A percentile compares a stretch with the other conserved stretches of the same genome.
phyloP scores from a whole-genome alignment of 2,888 invertebrate genomes.

The Tholera decimalis region DNA sequence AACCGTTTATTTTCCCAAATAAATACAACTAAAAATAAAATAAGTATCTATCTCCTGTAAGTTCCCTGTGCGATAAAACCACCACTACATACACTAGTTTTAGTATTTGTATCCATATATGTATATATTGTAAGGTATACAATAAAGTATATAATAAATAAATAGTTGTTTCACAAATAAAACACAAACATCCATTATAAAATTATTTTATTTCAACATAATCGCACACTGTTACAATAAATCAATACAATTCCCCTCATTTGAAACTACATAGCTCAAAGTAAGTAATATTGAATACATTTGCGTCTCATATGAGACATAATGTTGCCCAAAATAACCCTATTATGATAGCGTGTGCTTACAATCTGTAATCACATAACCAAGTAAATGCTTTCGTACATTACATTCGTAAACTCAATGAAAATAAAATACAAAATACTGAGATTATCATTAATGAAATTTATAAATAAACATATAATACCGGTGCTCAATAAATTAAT shows the following conservation, averaged over 20 bases:
- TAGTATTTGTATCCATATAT: too few relatives aligned
- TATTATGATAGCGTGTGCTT: slow-evolving; percentile 43
- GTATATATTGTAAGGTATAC: too few relatives aligned
- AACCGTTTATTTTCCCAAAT: too few relatives aligned
- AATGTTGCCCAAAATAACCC: slow-evolving; percentile 11
- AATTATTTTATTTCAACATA: slow-evolving; percentile 73
- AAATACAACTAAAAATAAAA: too few relatives aligned
- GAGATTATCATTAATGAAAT: slow-evolving; percentile 58
- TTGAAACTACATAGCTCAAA: slow-evolving; percentile 41
- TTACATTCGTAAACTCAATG: slow-evolving; percentile 46
- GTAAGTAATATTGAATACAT: slow-evolving; percentile 26
- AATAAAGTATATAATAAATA: too few relatives aligned
- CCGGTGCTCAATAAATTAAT: slow-evolving; percentile 28
- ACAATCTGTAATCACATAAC: slow-evolving; percentile 45
- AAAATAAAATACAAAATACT: too few relatives aligned
- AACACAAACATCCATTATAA: slow-evolving; percentile 61
- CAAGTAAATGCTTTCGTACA: slow-evolving; percentile 50
- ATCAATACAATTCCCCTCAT: slow-evolving; percentile 44
- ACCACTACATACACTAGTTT: too few relatives aligned
- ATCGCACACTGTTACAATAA: slow-evolving; percentile 67
- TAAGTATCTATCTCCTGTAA: too few relatives aligned
- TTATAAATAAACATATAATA: slow-evolving; percentile 37
- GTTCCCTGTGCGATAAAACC: too few relatives aligned
- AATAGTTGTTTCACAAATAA: slow-evolving; percentile 19
- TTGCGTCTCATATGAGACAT: slow-evolving; percentile 8